A percentile compares a stretch with the other conserved stretches of the same genome.
phyloP scores from a whole-genome alignment of 2,113 vertebrate species.

The Actenoides hombroni region DNA sequence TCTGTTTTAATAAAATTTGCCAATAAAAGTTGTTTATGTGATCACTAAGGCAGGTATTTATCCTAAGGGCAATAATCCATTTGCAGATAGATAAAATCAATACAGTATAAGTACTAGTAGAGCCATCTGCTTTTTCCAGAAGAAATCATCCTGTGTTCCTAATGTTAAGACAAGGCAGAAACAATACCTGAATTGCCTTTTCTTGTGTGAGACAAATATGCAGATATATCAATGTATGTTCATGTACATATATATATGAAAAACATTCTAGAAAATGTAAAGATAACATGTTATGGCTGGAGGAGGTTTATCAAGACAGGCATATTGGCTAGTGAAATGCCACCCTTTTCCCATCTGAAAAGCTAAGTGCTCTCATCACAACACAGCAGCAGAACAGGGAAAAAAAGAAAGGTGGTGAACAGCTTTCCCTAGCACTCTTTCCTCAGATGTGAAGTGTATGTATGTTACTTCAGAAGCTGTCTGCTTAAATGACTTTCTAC shows the following conservation, averaged over 20 bases:
- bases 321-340: not conserved
- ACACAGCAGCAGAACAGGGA: accelerated
- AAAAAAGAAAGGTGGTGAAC: not conserved
- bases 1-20: not conserved
- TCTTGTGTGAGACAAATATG: not conserved
- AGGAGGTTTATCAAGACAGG: not conserved
- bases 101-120: not conserved
- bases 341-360: not conserved
- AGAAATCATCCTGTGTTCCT: not conserved
- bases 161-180: not conserved
- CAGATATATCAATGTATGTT: not conserved
- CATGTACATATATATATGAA: not conserved
- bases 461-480: not conserved
- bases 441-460: not conserved
- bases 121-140: not conserved
- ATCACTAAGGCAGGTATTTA: not conserved
- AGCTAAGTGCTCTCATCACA: not conserved
- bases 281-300: not conserved
- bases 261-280: not conserved
- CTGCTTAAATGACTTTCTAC: not conserved
- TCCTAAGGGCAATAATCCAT: not conserved
- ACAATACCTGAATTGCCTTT: not conserved
- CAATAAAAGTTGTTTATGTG: not conserved
- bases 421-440: not conserved
- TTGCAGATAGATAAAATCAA: not conserved